Base-by-base conservation (phyloP, 2,888 invertebrate genomes). In the Cryptocephalus primarius region DNA sequence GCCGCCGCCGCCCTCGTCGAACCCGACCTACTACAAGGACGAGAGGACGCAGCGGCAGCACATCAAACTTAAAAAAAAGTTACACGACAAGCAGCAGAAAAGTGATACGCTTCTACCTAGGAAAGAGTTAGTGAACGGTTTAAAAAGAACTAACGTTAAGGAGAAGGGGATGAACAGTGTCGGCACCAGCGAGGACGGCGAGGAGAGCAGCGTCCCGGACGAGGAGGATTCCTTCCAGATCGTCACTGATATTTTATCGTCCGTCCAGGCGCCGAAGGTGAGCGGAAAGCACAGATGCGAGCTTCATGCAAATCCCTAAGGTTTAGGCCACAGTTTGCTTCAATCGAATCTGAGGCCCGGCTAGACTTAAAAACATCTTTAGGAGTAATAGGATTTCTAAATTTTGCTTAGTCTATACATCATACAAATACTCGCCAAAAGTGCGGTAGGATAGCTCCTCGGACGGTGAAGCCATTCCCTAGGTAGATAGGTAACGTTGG, bases 121-220 rank as follows among this genome's bases (percentile, higher is more conserved):
- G 52, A 85, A 85, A 70, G 83, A 80, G 59, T 63, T 82, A 58
- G 64, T 75, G 14, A 78, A 77, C 61, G 76, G 75, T 66, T 72
- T 70, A 68, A 65, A 67, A 48, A 59, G 67, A 50, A 60, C 63
- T 42, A 31, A 32, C 31, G 58, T 59, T 10, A 39, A 49, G n/a
- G 70, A 71, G 65, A 65, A 75, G 69, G 63, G 77, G 65, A 60
- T 78, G 78, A 55, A 74, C 64, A 69, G 76, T 43, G 77, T 76
- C 45, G 83, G 83, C n/a, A 83, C 83, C n/a, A 83, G 83, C 38
- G 85, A 85, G 49, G 85, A 86, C 69, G 85, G 85, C 48, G 85
- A 85, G 60, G 85, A 86, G 60, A 82, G 82, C 40, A 80, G 84
- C 60, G 77, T 82, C 51, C 81, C 81, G 52, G 83, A 82, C 60